A percentile compares a stretch with the other conserved stretches of the same genome.
Evolutionary conservation across 2,888 invertebrate genomes (phyloP).

Genomic region (Ophion obscuratus): DNA sequence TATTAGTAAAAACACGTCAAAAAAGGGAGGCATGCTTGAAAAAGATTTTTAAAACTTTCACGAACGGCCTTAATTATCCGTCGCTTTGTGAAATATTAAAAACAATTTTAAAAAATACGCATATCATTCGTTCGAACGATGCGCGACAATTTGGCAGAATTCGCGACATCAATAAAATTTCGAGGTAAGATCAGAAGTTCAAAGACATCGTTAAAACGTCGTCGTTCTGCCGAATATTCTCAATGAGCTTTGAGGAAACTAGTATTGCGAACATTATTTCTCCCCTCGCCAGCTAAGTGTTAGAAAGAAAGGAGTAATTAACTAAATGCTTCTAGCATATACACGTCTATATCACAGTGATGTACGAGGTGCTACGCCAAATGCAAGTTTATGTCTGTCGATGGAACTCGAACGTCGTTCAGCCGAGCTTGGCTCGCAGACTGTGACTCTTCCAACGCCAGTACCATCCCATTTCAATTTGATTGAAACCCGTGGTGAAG

Average conservation of each 20-base stretch:
- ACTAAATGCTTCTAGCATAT: constrained; percentile 61
- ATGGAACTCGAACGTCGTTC: constrained; percentile 33
- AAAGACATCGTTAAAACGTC: background rate
- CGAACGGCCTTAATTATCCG: background rate
- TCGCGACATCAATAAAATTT: background rate
- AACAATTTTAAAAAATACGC: background rate
- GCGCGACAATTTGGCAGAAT: background rate
- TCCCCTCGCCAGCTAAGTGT: background rate
- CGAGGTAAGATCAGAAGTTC: constrained; percentile 1
- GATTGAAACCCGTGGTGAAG: constrained; percentile 79
- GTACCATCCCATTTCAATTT: constrained; percentile 82
- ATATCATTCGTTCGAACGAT: background rate
- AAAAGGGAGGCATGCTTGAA: background rate
- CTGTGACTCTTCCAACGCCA: constrained; percentile 76
- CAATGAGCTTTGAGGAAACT: background rate
- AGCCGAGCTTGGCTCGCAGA: constrained; percentile 62
- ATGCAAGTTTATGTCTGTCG: constrained; percentile 52
- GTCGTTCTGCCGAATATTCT: background rate
- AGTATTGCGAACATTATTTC: constrained; percentile 38
- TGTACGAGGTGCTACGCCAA: constrained; percentile 68
- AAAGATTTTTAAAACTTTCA: background rate
- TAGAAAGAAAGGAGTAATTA: constrained; percentile 11
- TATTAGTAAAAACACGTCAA: background rate
- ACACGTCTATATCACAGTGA: constrained; percentile 73
- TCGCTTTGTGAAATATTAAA: background rate